Evolutionary conservation across 2,113 vertebrate genomes (phyloP), one percentile per base, ranked within the genome.

Genomic region (Steatornis caripensis): DNA sequence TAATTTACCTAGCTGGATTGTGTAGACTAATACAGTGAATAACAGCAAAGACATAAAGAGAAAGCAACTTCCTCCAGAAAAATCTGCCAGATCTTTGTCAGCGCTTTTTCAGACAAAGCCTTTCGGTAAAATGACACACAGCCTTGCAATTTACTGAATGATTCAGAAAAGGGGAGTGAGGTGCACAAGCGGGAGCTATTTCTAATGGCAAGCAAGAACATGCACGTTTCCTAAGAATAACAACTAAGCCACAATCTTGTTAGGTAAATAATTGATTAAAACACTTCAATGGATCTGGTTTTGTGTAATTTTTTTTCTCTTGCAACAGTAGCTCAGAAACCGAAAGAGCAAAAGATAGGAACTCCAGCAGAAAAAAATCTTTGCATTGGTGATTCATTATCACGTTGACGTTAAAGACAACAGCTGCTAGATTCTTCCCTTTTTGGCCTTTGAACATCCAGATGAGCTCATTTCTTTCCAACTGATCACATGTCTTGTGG

Each of bases 381-480:
- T 77, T 7, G 15, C 75, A 43, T 29, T 78, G 78, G 78, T 89
- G 93, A 97, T 90, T 96, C 90, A 93, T 93, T 93, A 91, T 92
- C 94, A 88, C 37, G 6, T 26, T 95, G 86, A 60, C 75, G 93
- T 65, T 57, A 92, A 88, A 95, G 75, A 84, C 43, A 92, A 91
- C 90, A 95, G 95, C 95, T 96, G 95, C 72, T 93, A 82, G 51
- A 92, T 76, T 89, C 86, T 93, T 96, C 82, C 93, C 84, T 69
- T 97, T 93, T 87, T 84, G 66, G 84, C 78, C 93, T 87, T 53
- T 82, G 49, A 82, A 74, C 68, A 87, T 34, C 53, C 68, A 88
- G 74, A 94, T 95, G 92, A 93, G 68, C 69, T 96, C 41, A 93
- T 26, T 93, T 88, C 57, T 96, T 96, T 94, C 90, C 90, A 96